Conservation (phyloP, 2,888 invertebrate genomes). For the Dascillus cervinus region DNA sequence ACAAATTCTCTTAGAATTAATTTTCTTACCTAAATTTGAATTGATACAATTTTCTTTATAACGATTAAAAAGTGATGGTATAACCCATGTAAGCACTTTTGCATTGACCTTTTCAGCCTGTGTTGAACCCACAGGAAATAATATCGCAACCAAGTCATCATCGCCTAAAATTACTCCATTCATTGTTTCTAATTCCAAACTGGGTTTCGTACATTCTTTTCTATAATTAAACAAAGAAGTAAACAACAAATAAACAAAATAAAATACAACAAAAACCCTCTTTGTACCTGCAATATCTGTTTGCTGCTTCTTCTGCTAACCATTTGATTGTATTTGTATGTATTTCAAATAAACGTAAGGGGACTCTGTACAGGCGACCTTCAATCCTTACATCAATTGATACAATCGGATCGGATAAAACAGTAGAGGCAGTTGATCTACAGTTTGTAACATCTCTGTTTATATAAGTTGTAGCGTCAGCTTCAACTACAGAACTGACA, state of each 20-base stretch:
- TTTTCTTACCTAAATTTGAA: slow-evolving; percentile 54
- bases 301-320: slow-evolving; percentile 70
- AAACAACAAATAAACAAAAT: too few relatives aligned
- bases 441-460: slow-evolving; percentile 7
- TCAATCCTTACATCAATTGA: slow-evolving; percentile 62
- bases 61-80: slow-evolving; percentile 66
- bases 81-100: slow-evolving; percentile 61
- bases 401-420: slow-evolving; percentile 25
- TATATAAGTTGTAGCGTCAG: slow-evolving; percentile 27
- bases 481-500: slow-evolving; percentile 23
- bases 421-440: background rate
- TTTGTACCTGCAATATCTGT: slow-evolving; percentile 66
- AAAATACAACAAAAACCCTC: too few relatives aligned
- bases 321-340: slow-evolving; percentile 64
- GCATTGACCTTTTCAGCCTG: slow-evolving; percentile 56
- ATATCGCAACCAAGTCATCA: slow-evolving; percentile 63
- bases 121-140: slow-evolving; percentile 46
- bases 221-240: too few relatives aligned
- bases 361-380: slow-evolving; percentile 61
- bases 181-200: slow-evolving; percentile 66
- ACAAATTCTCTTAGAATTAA: too few relatives aligned
- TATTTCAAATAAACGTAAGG: slow-evolving; percentile 55
- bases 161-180: slow-evolving; percentile 75
- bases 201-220: slow-evolving; percentile 62
- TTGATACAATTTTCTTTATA: slow-evolving; percentile 70